phyloP scores from a whole-genome alignment of 2,113 vertebrate species.

The Ictalurus punctatus region DNA sequence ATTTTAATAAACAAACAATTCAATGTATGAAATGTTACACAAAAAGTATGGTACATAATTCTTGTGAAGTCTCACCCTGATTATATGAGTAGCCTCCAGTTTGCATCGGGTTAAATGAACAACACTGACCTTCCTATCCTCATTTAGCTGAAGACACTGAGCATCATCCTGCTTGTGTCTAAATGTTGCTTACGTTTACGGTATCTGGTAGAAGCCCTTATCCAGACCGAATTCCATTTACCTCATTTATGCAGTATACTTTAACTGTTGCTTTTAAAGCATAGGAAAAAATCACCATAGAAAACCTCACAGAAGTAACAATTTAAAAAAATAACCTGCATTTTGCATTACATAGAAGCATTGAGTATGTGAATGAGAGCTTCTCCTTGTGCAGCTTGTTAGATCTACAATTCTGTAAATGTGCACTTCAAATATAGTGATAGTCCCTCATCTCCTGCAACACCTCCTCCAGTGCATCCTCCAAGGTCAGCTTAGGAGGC shows the following conservation, averaged over 20 bases:
- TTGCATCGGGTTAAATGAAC: background rate
- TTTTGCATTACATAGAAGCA: background rate
- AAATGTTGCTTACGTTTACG: too few relatives aligned
- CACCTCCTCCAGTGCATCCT: slow-evolving; percentile 69
- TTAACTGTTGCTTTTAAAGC: background rate
- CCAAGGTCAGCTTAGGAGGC: slow-evolving; percentile 67
- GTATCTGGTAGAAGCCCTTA: too few relatives aligned
- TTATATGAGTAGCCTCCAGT: background rate
- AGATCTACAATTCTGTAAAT: background rate
- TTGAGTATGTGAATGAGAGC: background rate
- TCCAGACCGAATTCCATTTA: too few relatives aligned
- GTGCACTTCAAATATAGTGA: slow-evolving; percentile 54
- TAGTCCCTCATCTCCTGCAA: slow-evolving; percentile 66
- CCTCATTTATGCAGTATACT: background rate
- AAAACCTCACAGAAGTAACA: background rate
- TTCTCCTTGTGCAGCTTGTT: background rate
- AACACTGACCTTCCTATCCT: background rate
- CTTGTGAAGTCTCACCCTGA: background rate
- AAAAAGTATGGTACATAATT: background rate
- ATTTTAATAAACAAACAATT: background rate
- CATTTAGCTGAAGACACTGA: too few relatives aligned
- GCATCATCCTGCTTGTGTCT: background rate
- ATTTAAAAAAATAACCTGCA: background rate
- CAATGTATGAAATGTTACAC: background rate
- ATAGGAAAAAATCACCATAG: background rate